Evolutionary conservation across 2,797 vertebrate genomes (phyloP).

Genomic region (Tenualosa thibaudeaui): DNA sequence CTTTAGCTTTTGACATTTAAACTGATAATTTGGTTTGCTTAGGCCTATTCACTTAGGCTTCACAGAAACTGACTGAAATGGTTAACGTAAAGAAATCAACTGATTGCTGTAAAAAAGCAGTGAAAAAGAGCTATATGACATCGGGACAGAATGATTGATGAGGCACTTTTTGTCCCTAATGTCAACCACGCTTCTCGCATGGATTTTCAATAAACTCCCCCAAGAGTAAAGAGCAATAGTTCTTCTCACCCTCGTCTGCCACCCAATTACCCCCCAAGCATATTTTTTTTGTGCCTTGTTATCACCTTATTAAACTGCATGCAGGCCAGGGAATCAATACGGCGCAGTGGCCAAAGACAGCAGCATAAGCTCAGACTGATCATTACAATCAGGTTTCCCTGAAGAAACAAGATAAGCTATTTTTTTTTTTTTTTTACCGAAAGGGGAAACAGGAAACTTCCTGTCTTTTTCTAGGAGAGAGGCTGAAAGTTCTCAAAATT

Average conservation of each 20-base stretch:
- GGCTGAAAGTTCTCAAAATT: constrained; percentile 36
- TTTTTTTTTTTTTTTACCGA: neutral
- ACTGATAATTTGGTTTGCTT: neutral
- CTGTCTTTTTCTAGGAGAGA: constrained; percentile 46
- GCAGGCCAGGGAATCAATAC: constrained; percentile 36
- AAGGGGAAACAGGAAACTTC: constrained; percentile 66
- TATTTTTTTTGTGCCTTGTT: constrained; percentile 28
- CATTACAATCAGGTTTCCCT: constrained; percentile 39
- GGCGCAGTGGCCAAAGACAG: constrained; percentile 34
- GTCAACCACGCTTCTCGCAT: neutral
- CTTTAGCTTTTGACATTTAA: neutral
- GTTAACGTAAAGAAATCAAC: neutral
- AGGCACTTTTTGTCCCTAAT: neutral
- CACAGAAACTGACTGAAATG: neutral
- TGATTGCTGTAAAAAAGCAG: neutral
- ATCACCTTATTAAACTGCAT: constrained; percentile 23
- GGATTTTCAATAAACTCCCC: constrained; percentile 15
- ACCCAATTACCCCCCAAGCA: neutral
- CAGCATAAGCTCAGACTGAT: constrained; percentile 33
- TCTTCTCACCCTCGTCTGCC: neutral
- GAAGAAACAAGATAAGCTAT: constrained; percentile 59
- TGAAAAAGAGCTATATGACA: neutral
- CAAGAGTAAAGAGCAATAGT: neutral
- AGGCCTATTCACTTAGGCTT: neutral
- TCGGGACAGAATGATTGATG: neutral